phyloP scores from a whole-genome alignment of 2,113 vertebrate species.

The Cynocephalus volans region DNA sequence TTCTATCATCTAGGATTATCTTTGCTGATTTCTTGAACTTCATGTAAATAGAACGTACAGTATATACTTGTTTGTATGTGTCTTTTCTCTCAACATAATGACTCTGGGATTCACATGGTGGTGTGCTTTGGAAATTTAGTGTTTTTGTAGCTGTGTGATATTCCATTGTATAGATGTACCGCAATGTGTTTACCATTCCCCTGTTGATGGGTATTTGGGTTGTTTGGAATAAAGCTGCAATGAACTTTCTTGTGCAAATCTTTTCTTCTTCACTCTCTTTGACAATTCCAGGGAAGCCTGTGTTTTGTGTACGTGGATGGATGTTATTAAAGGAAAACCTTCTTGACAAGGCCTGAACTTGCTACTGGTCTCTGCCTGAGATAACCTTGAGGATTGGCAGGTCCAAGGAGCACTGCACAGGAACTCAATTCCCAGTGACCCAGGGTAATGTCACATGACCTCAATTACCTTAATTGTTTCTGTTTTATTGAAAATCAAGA shows the following conservation, averaged over 20 bases:
- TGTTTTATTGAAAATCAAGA: neutral
- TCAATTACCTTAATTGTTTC: neutral
- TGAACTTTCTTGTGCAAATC: neutral
- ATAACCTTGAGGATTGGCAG: neutral
- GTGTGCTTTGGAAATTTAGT: neutral
- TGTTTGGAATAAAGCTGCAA: neutral
- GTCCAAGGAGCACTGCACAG: neutral
- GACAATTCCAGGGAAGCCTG: neutral
- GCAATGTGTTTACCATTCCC: neutral
- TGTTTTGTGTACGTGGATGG: neutral
- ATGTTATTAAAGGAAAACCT: neutral
- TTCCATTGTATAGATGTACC: neutral
- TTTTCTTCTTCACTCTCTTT: neutral
- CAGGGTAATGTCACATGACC: neutral
- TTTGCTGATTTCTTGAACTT: neutral
- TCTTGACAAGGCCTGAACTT: neutral
- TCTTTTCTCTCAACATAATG: neutral
- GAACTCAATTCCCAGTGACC: neutral
- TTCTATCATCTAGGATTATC: neutral
- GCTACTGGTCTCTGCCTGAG: neutral
- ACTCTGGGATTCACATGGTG: neutral
- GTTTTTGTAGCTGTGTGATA: neutral
- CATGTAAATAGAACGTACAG: neutral
- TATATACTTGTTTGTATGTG: neutral
- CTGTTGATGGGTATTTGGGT: neutral